Evolutionary conservation across 2,888 invertebrate species (phyloP).

Genomic region (Argyra leucocephala): DNA sequence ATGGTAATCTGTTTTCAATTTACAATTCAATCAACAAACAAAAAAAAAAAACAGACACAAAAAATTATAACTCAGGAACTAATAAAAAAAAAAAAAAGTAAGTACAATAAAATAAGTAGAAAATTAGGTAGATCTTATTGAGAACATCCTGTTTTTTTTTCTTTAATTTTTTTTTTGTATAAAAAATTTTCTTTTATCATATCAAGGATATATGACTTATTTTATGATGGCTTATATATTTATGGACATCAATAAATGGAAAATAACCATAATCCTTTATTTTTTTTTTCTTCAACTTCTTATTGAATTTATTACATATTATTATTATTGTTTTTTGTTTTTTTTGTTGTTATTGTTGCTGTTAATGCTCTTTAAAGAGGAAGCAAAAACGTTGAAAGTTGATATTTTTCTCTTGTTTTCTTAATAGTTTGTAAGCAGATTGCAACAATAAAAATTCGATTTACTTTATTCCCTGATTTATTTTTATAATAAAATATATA

Average conservation of each 20-base stretch:
- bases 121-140: background rate
- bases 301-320: background rate
- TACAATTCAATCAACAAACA: background rate
- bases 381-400: background rate
- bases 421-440: conserved; percentile 20
- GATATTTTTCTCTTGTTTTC: background rate
- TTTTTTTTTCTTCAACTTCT: background rate
- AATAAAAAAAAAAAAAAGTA: background rate
- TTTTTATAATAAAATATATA: conserved; percentile 16
- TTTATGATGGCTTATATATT: conserved; percentile 6
- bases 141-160: conserved; percentile 1
- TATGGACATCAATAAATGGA: background rate
- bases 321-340: too few species aligned
- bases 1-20: background rate
- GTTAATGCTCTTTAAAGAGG: too few species aligned
- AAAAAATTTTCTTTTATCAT: background rate
- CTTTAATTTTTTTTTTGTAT: too few species aligned
- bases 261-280: background rate
- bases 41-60: background rate
- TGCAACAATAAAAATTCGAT: conserved; percentile 24
- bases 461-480: conserved; percentile 24
- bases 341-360: too few species aligned
- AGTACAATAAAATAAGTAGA: background rate
- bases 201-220: background rate
- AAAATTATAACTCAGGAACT: too few species aligned